Evolutionary conservation across 2,113 vertebrate species (phyloP).

Genomic region (Trogon melanurus): DNA sequence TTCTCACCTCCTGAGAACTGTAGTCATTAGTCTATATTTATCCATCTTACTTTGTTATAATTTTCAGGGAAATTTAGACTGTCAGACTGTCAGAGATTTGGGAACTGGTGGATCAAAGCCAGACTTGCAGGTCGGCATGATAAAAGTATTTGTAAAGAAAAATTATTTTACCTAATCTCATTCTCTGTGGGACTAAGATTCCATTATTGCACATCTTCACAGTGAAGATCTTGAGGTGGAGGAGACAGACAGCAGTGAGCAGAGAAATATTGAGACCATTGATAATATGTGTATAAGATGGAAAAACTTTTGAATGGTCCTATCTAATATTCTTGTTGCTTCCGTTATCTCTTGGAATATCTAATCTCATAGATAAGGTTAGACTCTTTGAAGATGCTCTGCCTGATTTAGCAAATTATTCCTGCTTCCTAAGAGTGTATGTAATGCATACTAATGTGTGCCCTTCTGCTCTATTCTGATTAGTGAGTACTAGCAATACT

Average conservation of each 20-base stretch:
- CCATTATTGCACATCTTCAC: background rate
- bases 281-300: background rate
- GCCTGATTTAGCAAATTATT: background rate
- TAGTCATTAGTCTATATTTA: background rate
- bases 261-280: background rate
- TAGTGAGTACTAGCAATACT: background rate
- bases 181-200: background rate
- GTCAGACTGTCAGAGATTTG: background rate
- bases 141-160: background rate
- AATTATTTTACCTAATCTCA: background rate
- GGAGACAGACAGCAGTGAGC: background rate
- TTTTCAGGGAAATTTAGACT: background rate
- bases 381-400: background rate
- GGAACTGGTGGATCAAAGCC: background rate
- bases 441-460: background rate
- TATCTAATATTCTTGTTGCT: background rate
- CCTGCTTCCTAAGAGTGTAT: rapidly evolving
- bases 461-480: background rate
- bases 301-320: background rate
- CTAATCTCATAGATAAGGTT: background rate
- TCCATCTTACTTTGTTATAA: background rate
- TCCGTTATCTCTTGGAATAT: background rate
- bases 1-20: background rate
- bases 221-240: background rate
- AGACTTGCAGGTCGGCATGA: background rate